These are phyloP conservation scores for Ranitomeya imitator DNA, from an alignment of 2,113 vertebrate genomes.

Conservation along the genomic window DNA sequence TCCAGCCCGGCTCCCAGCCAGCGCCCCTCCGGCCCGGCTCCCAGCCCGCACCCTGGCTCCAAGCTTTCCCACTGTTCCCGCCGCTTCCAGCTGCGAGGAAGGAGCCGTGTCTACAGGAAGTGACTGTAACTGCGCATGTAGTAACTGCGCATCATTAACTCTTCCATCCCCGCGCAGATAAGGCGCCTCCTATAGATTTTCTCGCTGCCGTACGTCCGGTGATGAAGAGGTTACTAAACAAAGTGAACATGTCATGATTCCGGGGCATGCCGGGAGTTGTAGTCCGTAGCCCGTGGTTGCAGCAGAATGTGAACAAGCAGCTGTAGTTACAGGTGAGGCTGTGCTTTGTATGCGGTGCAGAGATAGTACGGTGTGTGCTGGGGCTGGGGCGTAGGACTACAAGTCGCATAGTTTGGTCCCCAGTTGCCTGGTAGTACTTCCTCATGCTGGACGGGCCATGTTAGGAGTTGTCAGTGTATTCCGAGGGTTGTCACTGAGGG, in stretches of 20 bases:
- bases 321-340: background rate
- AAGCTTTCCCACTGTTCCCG: background rate
- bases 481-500: background rate
- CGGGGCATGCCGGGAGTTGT: constrained; percentile 37
- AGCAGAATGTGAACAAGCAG: constrained; percentile 2
- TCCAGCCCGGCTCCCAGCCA: background rate
- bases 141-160: background rate
- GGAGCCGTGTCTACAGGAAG: background rate
- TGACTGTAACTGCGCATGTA: background rate
- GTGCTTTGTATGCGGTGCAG: background rate
- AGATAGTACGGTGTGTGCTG: background rate
- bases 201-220: background rate
- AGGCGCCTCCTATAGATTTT: no score
- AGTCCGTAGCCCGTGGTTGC: background rate
- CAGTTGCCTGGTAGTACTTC: background rate
- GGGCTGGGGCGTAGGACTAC: background rate
- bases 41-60: no score
- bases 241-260: background rate
- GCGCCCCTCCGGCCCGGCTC: background rate
- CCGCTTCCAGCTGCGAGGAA: background rate
- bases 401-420: background rate
- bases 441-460: background rate
- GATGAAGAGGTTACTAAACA: background rate
- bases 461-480: background rate
- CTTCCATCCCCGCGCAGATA: background rate